These are phyloP conservation scores for Portevinia maculata DNA, from an alignment of 2,888 invertebrate species.

Conservation along the genomic window DNA sequence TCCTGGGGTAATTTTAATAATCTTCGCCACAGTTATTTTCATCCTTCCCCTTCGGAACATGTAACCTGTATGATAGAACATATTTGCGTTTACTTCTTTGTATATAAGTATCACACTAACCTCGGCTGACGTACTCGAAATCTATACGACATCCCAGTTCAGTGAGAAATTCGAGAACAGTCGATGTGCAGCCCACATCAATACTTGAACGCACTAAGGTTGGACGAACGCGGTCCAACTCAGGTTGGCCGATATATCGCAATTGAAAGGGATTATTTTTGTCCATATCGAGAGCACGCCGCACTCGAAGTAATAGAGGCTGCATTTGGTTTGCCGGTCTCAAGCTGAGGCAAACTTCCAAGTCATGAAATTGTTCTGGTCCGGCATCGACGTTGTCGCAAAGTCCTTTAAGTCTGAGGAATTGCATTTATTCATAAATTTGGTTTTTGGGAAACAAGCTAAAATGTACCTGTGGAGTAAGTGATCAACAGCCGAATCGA, in stretches of 20 bases:
- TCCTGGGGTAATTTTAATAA: conserved; percentile 92
- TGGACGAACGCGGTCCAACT: conserved; percentile 93
- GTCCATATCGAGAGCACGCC: conserved; percentile 90
- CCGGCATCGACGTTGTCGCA: conserved; percentile 96
- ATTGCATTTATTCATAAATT: not conserved
- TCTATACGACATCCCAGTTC: conserved; percentile 96
- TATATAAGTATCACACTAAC: no score
- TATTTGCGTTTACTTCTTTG: not conserved
- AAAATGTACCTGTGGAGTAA: conserved; percentile 88
- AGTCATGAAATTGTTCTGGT: conserved; percentile 96
- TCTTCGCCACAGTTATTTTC: conserved; percentile 98
- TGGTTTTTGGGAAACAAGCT: not conserved
- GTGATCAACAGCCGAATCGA: conserved; percentile 95
- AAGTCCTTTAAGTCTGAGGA: conserved; percentile 88
- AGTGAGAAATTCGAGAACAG: conserved; percentile 94
- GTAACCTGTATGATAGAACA: conserved; percentile 83
- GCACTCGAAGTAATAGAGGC: conserved; percentile 90
- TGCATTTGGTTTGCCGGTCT: conserved; percentile 86
- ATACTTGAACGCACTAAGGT: conserved; percentile 96
- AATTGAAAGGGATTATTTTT: conserved; percentile 87
- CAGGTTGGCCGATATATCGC: conserved; percentile 95
- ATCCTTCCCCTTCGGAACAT: conserved; percentile 98
- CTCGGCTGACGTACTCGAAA: conserved; percentile 96
- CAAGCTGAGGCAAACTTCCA: conserved; percentile 94
- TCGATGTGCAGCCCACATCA: conserved; percentile 95